Percentiles rank a stretch among this genome's conserved stretches.
Evolutionary conservation across 1,140 invertebrate species (phyloP).

Genomic region (Pentalonia nigronervosa): DNA sequence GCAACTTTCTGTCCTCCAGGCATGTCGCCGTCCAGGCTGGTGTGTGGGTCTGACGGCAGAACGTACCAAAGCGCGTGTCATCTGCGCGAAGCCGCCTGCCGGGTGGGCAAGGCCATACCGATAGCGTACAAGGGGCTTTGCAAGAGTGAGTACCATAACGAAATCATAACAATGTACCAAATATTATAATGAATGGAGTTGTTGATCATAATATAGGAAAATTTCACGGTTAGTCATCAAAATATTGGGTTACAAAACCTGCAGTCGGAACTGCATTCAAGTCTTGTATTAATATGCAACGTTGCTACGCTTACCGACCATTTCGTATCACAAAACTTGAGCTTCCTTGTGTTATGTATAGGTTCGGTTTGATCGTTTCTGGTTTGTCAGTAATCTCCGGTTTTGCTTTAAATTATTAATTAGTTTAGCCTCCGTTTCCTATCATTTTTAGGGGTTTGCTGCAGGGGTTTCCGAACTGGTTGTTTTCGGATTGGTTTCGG

Average conservation of each 20-base stretch:
- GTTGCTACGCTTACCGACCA: not conserved
- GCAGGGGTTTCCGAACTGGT: not conserved
- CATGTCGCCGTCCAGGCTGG: constrained; percentile 67
- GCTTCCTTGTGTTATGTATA: no score
- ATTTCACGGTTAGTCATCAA: not conserved
- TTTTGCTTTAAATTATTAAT: not conserved
- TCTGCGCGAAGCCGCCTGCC: constrained; percentile 82
- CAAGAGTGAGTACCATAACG: constrained; percentile 72
- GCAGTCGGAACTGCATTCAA: not conserved
- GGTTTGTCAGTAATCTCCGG: not conserved
- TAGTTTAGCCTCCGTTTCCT: not conserved
- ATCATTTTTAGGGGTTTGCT: not conserved
- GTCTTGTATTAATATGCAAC: not conserved
- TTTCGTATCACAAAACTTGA: not conserved
- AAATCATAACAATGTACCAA: not conserved
- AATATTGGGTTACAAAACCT: not conserved
- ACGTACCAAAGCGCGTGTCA: constrained; percentile 89
- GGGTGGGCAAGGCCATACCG: constrained; percentile 80
- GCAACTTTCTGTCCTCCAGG: constrained; percentile 71
- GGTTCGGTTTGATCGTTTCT: not conserved
- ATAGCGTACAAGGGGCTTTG: constrained; percentile 87
- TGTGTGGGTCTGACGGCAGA: constrained; percentile 86
- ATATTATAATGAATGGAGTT: not conserved
- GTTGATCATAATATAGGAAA: not conserved
- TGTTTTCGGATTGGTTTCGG: not conserved